Percentiles rank a stretch among this genome's conserved stretches.
phyloP scores from a whole-genome alignment of 2,888 invertebrate species.

The Chymomyza procnemis region DNA sequence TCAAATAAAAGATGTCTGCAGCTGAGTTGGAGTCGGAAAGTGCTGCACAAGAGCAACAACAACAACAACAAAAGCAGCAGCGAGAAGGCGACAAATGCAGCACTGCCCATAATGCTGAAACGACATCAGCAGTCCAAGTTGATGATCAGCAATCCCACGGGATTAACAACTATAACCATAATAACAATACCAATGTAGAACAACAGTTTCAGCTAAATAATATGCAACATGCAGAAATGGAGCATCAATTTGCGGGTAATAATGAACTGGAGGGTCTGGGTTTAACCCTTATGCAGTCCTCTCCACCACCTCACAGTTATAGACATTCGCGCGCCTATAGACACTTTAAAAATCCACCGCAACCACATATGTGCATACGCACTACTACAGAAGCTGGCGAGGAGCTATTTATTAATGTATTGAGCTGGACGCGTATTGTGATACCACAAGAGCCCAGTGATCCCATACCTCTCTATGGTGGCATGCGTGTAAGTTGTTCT shows the following conservation, averaged over 20 bases:
- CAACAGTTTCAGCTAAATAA: conserved; percentile 37
- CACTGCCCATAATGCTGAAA: conserved; percentile 45
- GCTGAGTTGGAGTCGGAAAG: conserved; percentile 60
- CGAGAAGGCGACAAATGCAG: conserved; percentile 25
- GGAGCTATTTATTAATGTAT: conserved; percentile 83
- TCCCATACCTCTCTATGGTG: conserved; percentile 85
- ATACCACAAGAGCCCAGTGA: conserved; percentile 83
- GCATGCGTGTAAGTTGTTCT: conserved; percentile 83
- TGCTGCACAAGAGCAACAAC: conserved; percentile 54
- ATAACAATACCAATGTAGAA: conserved; percentile 38
- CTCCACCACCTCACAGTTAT: conserved; percentile 81
- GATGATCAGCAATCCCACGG: conserved; percentile 40
- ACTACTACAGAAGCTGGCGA: conserved; percentile 80
- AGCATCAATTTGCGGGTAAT: background rate
- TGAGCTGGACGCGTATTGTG: conserved; percentile 86
- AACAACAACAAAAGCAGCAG: conserved; percentile 24
- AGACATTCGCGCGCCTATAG: conserved; percentile 82
- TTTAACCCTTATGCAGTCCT: conserved; percentile 74
- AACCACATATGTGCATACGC: conserved; percentile 87
- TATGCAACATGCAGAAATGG: conserved; percentile 19
- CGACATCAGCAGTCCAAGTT: conserved; percentile 8
- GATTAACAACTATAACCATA: conserved; percentile 40
- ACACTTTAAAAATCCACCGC: conserved; percentile 86
- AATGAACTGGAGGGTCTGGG: conserved; percentile 46
- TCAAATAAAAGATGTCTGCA: conserved; percentile 49